Evolutionary conservation across 2,888 invertebrate species (phyloP), one percentile per base, ranked within the genome.

Genomic region (Galerucella nymphaeae): DNA sequence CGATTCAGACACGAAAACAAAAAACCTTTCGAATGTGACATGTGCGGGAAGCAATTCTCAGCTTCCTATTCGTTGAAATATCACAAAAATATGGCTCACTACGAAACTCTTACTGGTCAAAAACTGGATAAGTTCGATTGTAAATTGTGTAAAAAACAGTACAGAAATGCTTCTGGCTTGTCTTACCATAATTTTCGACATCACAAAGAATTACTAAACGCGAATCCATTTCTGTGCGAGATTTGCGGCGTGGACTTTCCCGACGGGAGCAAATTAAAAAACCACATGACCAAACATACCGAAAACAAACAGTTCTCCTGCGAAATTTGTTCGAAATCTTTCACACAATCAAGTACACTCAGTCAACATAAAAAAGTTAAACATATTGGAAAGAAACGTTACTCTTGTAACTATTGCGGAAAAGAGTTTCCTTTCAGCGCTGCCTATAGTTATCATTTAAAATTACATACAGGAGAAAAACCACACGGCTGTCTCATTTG

Each of bases 401-500:
- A 80, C 58, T 79, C 80, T 2, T 84, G 84, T 67, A 75, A 78
- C n/a, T 80, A 79, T 59, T 84, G 84, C 74, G 82, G 83, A 8
- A 83, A 82, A 71, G 79, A 80, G 42, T 78, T 90, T 84, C 84
- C 0, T 85, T 86, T 59, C 10, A 30, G 55, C 13, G 58, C 59
- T 9, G 2, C 85, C 85, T 71, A 87, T 85, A 58, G 23, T 13
- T 66, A 90, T 74, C 91, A 91, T 83, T 89, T 89, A 83, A 85
- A 90, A 82, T 89, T 89, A 38, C 30, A 38, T 38, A 38, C 30
- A 38, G 30, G 30, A 38, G 30, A 38, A 38, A 48, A 64, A 30
- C 73, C 75, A 13, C 74, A 72, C 68, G 55, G 13, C 16, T 77
- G 77, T 53, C 11, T 42, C 6, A 57, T 66, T 64, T 80, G 81